These are phyloP conservation scores for Serrognathus titanus DNA, from an alignment of 2,888 invertebrate species.

Conservation along the genomic window DNA sequence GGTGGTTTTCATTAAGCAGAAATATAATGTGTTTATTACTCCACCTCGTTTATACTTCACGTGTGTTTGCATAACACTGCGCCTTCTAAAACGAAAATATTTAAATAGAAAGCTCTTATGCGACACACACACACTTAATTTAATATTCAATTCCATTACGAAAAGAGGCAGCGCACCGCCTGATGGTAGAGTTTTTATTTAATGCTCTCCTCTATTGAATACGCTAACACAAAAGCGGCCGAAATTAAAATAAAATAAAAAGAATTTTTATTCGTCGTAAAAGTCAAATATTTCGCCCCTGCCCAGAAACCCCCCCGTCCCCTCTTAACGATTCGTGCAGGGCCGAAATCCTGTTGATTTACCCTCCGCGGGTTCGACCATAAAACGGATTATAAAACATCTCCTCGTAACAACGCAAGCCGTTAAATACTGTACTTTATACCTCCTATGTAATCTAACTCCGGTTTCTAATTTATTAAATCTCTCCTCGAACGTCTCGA, in stretches of 20 bases:
- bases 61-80: too few relatives aligned
- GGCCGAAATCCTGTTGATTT: conserved; percentile 14
- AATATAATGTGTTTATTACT: too few relatives aligned
- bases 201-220: too few relatives aligned
- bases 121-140: too few relatives aligned
- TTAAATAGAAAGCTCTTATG: too few relatives aligned
- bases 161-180: too few relatives aligned
- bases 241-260: not conserved
- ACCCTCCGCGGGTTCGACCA: conserved; percentile 8
- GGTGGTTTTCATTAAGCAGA: too few relatives aligned
- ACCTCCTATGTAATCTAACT: not conserved
- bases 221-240: too few relatives aligned
- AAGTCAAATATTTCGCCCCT: not conserved
- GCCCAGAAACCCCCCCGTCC: not conserved
- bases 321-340: conserved; percentile 14
- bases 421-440: not conserved
- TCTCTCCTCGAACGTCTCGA: not conserved
- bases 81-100: too few relatives aligned
- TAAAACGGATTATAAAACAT: conserved; percentile 17
- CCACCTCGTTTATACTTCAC: too few relatives aligned
- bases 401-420: not conserved
- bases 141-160: too few relatives aligned
- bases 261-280: not conserved
- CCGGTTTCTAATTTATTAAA: not conserved
- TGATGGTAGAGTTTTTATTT: too few relatives aligned